These are phyloP conservation scores for Girardinus metallicus DNA, from an alignment of 2,797 vertebrate genomes.

Conservation along the genomic window DNA sequence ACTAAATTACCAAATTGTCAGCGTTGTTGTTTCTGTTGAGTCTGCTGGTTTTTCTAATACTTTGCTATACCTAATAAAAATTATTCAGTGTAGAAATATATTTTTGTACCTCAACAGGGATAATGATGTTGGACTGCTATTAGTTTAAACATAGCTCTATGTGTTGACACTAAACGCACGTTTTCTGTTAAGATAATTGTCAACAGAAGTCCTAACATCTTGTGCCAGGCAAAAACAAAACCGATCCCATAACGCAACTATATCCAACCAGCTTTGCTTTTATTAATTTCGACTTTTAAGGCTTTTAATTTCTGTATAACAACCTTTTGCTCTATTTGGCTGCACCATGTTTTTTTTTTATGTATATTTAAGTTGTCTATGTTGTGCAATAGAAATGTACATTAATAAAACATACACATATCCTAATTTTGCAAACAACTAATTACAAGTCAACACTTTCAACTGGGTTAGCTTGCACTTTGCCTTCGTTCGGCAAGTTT, in stretches of 20 bases:
- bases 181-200: neutral
- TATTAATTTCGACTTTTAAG: neutral
- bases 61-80: neutral
- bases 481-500: slow-evolving; percentile 50
- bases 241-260: too few species aligned
- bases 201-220: neutral
- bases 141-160: neutral
- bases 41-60: neutral
- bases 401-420: slow-evolving; percentile 31
- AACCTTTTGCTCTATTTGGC: neutral
- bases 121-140: neutral
- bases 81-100: neutral
- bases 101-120: neutral
- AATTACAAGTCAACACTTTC: slow-evolving; percentile 42
- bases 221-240: neutral
- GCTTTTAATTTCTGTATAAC: neutral
- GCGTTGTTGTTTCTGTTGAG: neutral
- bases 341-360: neutral
- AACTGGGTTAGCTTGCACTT: slow-evolving; percentile 57
- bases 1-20: neutral
- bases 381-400: slow-evolving; percentile 10
- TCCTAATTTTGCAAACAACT: slow-evolving; percentile 40
- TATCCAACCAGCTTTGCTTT: neutral
- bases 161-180: neutral
- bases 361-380: neutral